phyloP scores from a whole-genome alignment of 2,888 invertebrate species.

The Polydrusus tereticollis region DNA sequence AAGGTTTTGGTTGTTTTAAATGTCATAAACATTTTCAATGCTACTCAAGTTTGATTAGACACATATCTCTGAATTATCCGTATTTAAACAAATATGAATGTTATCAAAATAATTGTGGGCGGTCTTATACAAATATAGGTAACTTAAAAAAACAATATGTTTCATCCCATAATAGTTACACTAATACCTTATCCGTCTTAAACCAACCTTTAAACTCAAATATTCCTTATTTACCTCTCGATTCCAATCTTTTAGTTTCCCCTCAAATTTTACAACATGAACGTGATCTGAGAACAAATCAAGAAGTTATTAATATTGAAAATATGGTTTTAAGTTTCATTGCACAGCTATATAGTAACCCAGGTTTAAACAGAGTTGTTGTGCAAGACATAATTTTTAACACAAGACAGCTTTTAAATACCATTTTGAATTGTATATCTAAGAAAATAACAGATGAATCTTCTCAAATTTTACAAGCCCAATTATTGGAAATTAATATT shows the following conservation, averaged over 20 bases:
- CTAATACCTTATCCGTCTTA: not conserved
- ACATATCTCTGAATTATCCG: not conserved
- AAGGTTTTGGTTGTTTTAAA: not conserved
- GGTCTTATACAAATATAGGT: not conserved
- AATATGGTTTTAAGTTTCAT: not conserved
- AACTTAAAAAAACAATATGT: not conserved
- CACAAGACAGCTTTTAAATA: not conserved
- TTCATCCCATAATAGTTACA: not conserved
- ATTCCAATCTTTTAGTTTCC: not conserved
- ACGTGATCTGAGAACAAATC: not conserved
- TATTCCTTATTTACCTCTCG: not conserved
- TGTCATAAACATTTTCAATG: not conserved
- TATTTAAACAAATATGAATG: not conserved
- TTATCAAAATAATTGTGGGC: not conserved
- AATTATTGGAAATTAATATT: not conserved
- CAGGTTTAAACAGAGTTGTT: not conserved
- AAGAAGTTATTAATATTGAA: not conserved
- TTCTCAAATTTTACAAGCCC: not conserved
- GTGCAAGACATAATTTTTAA: not conserved
- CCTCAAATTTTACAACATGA: not conserved
- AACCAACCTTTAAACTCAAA: not conserved
- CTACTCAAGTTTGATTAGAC: not conserved
- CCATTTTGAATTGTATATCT: not conserved
- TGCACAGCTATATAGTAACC: not conserved
- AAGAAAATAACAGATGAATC: not conserved